Evolutionary conservation across 1,140 invertebrate species (phyloP), one percentile per base, ranked within the genome.

Genomic region (Homalodisca vitripennis): DNA sequence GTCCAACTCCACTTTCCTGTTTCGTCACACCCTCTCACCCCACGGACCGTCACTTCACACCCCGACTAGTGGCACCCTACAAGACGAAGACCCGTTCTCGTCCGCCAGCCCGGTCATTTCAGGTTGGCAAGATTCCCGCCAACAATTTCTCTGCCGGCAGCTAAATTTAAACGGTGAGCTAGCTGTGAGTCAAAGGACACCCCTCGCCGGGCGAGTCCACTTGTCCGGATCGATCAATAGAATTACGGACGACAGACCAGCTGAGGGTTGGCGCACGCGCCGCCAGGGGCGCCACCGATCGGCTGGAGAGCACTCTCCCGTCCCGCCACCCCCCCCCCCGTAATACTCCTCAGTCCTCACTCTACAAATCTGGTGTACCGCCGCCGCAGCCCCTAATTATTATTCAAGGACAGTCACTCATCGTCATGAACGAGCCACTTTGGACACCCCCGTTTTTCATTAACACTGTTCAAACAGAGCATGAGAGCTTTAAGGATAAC

Each of bases 61-160:
- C 31, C 68, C 27, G 24, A 69, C 53, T 60, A 57, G 32, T 63
- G 57, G 57, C 32, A 64, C 20, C 48, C 20, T 27, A 48, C 24
- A n/a, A 48, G 65, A n/a, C 30, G n/a, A n/a, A 29, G 32, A 26
- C 46, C 46, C n/a, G n/a, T n/a, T n/a, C n/a, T n/a, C n/a, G n/a
- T n/a, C 64, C 20, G 46, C 48, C 14, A 30, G 66, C 68, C 13
- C 53, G 60, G 68, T 66, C 68, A 69, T 69, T 51, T 69, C 68
- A 31, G 24, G 22, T 69, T 69, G 68, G 68, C 68, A 69, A 57
- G 27, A 69, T 64, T 69, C 68, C 67, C 41, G 69, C 64, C 69
- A 65, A 66, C 57, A 48, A 60, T 69, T 69, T 69, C 57, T 46
- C 68, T 20, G 47, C 67, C 55, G 60, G 30, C 67, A 24, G 55